Conservation (phyloP, 2,888 invertebrate species). For the Synergus itoensis region DNA sequence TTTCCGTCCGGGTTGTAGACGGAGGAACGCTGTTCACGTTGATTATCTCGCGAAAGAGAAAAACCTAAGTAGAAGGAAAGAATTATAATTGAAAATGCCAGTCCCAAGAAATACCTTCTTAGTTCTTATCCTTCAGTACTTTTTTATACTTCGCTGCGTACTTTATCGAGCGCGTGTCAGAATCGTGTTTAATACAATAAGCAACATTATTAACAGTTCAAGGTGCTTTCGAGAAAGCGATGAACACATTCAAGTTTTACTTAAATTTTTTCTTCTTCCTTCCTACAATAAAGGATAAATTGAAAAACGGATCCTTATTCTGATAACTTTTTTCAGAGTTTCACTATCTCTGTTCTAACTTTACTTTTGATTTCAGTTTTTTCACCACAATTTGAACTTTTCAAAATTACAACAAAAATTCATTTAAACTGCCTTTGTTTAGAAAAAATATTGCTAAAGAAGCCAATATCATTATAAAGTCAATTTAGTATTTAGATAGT, state of each 20-base stretch:
- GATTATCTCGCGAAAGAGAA: conserved; percentile 40
- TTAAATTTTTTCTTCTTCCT: neutral
- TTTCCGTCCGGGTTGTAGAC: conserved; percentile 29
- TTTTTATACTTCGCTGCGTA: conserved; percentile 37
- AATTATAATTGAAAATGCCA: conserved; percentile 41
- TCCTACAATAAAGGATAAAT: neutral
- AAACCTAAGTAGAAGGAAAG: conserved; percentile 38
- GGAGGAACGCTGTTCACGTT: conserved; percentile 40
- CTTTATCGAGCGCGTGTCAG: conserved; percentile 36
- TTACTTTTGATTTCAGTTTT: too few relatives aligned
- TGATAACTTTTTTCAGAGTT: too few relatives aligned
- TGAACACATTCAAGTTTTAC: neutral
- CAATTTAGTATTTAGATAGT: too few relatives aligned
- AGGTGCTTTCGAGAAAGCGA: conserved; percentile 21
- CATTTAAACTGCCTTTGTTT: too few relatives aligned
- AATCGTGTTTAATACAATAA: conserved; percentile 37
- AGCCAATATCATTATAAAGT: too few relatives aligned
- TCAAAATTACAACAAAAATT: too few relatives aligned
- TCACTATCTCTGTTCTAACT: too few relatives aligned
- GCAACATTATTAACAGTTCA: conserved; percentile 39
- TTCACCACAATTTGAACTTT: too few relatives aligned
- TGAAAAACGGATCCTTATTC: neutral
- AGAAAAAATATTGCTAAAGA: too few relatives aligned
- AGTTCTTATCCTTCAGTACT: conserved; percentile 20
- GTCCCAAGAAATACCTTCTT: conserved; percentile 39